Evolutionary conservation across 2,888 invertebrate genomes (phyloP), one percentile per base, ranked within the genome.

Genomic region (Stenichneumon culpator): DNA sequence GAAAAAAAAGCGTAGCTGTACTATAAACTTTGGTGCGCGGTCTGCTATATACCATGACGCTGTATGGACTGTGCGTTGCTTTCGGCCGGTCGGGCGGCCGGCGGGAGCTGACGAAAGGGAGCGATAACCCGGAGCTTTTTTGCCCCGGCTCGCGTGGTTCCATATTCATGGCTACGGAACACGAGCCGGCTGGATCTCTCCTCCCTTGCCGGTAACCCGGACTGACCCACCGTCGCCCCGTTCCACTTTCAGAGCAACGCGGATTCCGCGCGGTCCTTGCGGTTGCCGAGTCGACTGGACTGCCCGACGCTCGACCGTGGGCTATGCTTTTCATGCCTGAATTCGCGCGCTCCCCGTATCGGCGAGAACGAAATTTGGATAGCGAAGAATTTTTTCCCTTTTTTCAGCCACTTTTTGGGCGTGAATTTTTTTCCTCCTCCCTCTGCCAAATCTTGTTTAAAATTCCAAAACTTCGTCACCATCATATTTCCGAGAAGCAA

Each of bases 111-210:
- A 72, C 82, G 85, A 79, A 75, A 79, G 78, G 63, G 70, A 81
- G 67, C 82, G 85, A 85, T 85, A 85, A 73, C 81, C 50, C 81
- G 68, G 70, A n/a, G 52, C 79, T 82, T 67, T 79, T 74, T 82
- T 63, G 50, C 60, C 19, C 54, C 50, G 44, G 36, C 44, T 28
- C 36, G 60, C 52, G 68, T 70, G 57, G 70, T 85, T 85, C 82
- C 82, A 79, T 79, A 85, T 85, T 85, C 85, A 85, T 85, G 74
- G 82, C 57, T 39, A 50, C 67, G 75, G 60, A 75, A 82, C 85
- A 85, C 82, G 85, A 85, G 79, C 75, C 36, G 47, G 65, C 57
- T 78, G 63, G 73, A 68, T 44, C 50, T 32, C 52, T 67, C 70
- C 28, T 57, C 70, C 47, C 69, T 25, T 0, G 11, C 74, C 79